These are phyloP conservation scores for Perca fluviatilis DNA, from an alignment of 2,113 vertebrate genomes.

Conservation along the genomic window DNA sequence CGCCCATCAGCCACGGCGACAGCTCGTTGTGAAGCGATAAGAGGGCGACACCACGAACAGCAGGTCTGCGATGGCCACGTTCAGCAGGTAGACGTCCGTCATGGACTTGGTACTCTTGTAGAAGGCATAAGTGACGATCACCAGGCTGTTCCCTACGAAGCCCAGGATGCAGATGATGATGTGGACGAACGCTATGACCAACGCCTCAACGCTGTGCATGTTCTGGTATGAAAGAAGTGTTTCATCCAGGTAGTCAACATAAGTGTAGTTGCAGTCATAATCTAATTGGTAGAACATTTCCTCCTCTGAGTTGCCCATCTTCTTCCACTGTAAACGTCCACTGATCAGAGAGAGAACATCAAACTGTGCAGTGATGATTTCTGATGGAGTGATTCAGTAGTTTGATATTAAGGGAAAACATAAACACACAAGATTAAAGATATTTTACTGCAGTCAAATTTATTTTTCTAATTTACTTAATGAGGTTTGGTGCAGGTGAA, in stretches of 20 bases:
- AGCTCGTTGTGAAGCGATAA: slow-evolving; percentile 88
- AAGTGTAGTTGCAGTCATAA: background rate
- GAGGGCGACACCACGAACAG: slow-evolving; percentile 89
- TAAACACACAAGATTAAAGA: too few relatives aligned
- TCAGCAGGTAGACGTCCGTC: slow-evolving; percentile 93
- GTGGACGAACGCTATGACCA: slow-evolving; percentile 81
- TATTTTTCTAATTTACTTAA: too few relatives aligned
- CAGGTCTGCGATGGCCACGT: slow-evolving; percentile 93
- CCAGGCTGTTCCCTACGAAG: slow-evolving; percentile 90
- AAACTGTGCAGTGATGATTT: too few relatives aligned
- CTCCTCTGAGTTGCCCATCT: background rate
- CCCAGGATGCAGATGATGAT: slow-evolving; percentile 88
- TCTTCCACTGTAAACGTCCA: slow-evolving; percentile 8
- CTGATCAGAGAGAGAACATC: slow-evolving; percentile 15
- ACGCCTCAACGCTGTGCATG: background rate
- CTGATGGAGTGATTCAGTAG: too few relatives aligned
- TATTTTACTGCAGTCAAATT: too few relatives aligned
- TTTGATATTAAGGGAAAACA: too few relatives aligned
- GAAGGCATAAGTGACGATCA: slow-evolving; percentile 89
- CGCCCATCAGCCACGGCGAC: slow-evolving; percentile 86
- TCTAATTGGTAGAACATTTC: background rate
- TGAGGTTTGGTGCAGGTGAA: too few relatives aligned
- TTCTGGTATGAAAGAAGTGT: background rate
- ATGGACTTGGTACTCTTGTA: slow-evolving; percentile 91
- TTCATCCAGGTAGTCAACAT: fast-evolving